Evolutionary conservation across 1,140 invertebrate species (phyloP), one percentile per base, ranked within the genome.

Genomic region (Bombus fervidus): DNA sequence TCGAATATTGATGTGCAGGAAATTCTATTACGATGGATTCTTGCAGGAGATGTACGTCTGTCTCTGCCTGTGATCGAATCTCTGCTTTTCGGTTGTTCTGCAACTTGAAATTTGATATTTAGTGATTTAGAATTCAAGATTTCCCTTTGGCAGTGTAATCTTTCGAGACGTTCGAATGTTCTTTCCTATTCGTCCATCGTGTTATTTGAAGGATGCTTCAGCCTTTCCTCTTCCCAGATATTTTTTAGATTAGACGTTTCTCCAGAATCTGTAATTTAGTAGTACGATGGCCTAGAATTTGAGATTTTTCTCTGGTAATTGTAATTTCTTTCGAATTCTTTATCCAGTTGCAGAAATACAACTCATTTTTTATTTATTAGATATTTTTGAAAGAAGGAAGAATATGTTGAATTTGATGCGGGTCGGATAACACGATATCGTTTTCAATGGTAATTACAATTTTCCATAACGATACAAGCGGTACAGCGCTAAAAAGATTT

Each of bases 1-100:
- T 76, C 74, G 74, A 76, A 76, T 76, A 59, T 76, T 15, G 74
- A 76, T 76, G 74, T 28, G 12, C 12, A 34, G 59, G 59, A 79
- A 64, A 66, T 66, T 79, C 31, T 39, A 68, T 79, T 43, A n/a
- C 39, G n/a, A 43, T 68, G n/a, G 53, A 59, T 76, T 76, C 74
- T 59, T 59, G 34, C 25, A 31, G 12, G 1, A 57, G 34, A 76
- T 37, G 53, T 31, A 31, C 47, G 53, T 4, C 25, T 59, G 25
- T 37, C 37, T 53, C 28, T 10, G 28, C 15, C 34, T 12, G n/a
- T 57, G 28, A 31, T 28, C 22, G 31, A 18, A 37, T 37, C 37
- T 5, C 12, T 15, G 68, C 37, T 74, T 13, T 34, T 41, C n/a
- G n/a, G 9, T 34, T 37, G 31, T 28, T 25, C 8, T 34, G 31